A percentile compares a stretch with the other conserved stretches of the same genome.
phyloP scores from a whole-genome alignment of 2,888 invertebrate species.

The Lordiphosa andalusiaca region DNA sequence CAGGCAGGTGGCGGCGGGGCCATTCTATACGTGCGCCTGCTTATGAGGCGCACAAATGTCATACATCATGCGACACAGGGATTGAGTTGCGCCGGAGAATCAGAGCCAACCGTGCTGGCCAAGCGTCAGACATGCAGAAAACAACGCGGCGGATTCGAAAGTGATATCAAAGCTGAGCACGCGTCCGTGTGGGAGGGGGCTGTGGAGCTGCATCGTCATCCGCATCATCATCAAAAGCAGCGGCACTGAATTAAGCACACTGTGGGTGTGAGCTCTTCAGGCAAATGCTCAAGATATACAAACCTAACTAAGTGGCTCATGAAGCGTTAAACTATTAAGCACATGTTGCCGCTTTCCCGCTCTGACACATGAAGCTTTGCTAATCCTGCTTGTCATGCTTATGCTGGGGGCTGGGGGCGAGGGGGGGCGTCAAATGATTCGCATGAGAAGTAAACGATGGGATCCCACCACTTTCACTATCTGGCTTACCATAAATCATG shows the following conservation, averaged over 20 bases:
- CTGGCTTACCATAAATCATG: no score
- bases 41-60: constrained; percentile 73
- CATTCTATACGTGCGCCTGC: constrained; percentile 50
- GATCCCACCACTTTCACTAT: no score
- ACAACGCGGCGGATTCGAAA: constrained; percentile 48
- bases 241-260: constrained; percentile 3
- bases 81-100: constrained; percentile 9
- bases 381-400: constrained; percentile 1
- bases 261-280: constrained; percentile 4
- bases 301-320: constrained; percentile 44
- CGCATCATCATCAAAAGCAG: constrained; percentile 8
- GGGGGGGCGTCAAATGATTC: no score
- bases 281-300: constrained; percentile 21
- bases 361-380: constrained; percentile 17
- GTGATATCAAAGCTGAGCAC: constrained; percentile 28
- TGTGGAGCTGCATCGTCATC: constrained; percentile 26
- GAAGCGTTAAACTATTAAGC: constrained; percentile 65
- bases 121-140: constrained; percentile 30
- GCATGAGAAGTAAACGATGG: no score
- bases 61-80: constrained; percentile 63
- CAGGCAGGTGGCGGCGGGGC: constrained; percentile 10
- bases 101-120: constrained; percentile 27
- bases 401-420: no score
- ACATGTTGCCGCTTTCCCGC: constrained; percentile 32
- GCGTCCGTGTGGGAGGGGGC: constrained; percentile 8